Percentiles rank a stretch among this genome's conserved stretches.
Conservation (phyloP, 2,888 invertebrate genomes). For the Lacanobia wlatinum region DNA sequence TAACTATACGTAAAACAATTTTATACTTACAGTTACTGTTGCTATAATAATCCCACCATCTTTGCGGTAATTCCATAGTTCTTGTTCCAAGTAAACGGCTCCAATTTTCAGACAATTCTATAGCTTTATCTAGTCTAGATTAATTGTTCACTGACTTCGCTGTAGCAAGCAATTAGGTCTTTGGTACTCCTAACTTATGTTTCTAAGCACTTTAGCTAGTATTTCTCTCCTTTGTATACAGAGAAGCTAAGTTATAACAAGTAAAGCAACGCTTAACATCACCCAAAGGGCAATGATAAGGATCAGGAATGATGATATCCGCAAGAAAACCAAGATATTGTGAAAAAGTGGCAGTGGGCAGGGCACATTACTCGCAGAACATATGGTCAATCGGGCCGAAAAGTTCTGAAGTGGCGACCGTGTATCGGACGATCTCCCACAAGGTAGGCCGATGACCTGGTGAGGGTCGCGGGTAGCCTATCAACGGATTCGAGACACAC, state of each 20-base stretch:
- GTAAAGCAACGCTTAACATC: background rate
- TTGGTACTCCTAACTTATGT: constrained; percentile 20
- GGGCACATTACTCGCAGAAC: too few species aligned
- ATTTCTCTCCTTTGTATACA: background rate
- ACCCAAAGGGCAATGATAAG: too few species aligned
- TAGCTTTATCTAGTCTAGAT: constrained; percentile 20
- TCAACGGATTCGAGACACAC: too few species aligned
- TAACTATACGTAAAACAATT: background rate
- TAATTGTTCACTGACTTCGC: constrained; percentile 36
- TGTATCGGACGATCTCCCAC: too few species aligned
- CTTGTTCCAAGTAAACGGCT: constrained; percentile 31
- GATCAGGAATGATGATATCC: too few species aligned
- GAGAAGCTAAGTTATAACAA: background rate
- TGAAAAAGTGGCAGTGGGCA: too few species aligned
- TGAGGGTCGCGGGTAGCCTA: too few species aligned
- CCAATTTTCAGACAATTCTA: constrained; percentile 33
- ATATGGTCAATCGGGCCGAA: too few species aligned
- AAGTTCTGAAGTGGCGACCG: too few species aligned
- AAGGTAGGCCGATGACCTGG: too few species aligned
- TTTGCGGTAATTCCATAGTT: background rate
- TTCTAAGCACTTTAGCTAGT: constrained; percentile 16
- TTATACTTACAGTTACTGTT: background rate
- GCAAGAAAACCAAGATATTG: too few species aligned
- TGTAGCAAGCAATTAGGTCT: constrained; percentile 42
- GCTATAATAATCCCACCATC: constrained; percentile 8